Conservation (phyloP, 1,140 invertebrate genomes). For the Octopus sinensis region DNA sequence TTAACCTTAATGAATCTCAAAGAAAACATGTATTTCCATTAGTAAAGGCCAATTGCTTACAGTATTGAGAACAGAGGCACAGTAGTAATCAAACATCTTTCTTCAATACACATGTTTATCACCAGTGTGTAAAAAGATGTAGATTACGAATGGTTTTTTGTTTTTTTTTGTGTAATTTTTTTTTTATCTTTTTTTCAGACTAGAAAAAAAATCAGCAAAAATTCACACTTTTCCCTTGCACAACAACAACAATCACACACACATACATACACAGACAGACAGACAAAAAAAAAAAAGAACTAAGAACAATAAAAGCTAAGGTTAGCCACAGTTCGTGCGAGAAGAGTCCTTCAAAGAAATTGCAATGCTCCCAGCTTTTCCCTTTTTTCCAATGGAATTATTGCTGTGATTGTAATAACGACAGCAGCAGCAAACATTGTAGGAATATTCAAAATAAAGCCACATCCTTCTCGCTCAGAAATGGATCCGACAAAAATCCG, state of each 20-base stretch:
- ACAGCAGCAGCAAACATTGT: not conserved
- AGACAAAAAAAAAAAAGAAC: not conserved
- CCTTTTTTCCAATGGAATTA: not conserved
- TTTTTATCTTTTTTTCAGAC: not conserved
- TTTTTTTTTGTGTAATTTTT: not conserved
- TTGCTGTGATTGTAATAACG: not conserved
- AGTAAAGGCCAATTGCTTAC: not conserved
- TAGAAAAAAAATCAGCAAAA: not conserved
- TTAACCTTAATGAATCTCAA: not conserved
- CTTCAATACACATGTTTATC: not conserved
- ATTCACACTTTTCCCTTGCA: not conserved
- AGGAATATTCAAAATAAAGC: not conserved
- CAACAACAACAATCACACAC: not conserved
- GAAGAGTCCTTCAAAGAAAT: conserved; percentile 1
- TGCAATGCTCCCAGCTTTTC: not conserved
- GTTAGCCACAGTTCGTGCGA: not conserved
- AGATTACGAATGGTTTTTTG: not conserved
- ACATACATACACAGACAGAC: not conserved
- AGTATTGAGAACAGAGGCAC: not conserved
- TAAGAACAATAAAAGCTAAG: not conserved
- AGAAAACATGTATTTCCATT: not conserved
- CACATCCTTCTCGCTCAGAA: not conserved
- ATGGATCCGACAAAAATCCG: not conserved
- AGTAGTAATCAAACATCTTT: not conserved
- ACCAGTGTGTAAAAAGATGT: not conserved